These are phyloP conservation scores for Tokudaia tokunoshimensis DNA, from an alignment of 2,797 vertebrate genomes.

Conservation along the genomic window DNA sequence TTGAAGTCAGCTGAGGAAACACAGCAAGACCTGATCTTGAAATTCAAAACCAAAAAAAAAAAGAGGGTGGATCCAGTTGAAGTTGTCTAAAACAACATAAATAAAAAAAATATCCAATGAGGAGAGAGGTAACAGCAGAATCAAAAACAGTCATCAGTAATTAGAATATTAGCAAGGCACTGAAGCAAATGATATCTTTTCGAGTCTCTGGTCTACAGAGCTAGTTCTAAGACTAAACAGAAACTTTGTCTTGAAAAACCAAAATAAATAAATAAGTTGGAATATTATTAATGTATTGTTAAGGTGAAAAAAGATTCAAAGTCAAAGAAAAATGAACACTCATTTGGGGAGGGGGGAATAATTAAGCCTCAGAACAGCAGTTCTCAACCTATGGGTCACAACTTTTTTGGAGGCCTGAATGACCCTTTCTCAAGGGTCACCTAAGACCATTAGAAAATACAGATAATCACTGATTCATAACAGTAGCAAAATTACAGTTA, in stretches of 20 bases:
- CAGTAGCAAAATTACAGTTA: neutral
- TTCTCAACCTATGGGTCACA: neutral
- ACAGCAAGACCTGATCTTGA: neutral
- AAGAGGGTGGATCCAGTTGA: neutral
- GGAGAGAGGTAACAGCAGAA: neutral
- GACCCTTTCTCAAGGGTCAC: neutral
- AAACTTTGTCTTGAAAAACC: neutral
- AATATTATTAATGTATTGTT: neutral
- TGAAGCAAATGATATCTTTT: neutral
- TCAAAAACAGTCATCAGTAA: neutral
- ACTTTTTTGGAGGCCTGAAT: neutral
- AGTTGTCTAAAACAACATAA: slow-evolving; percentile 16
- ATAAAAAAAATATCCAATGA: neutral
- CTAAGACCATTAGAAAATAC: neutral
- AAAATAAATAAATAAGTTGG: neutral
- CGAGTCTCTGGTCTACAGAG: neutral
- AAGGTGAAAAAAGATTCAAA: neutral
- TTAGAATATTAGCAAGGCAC: neutral
- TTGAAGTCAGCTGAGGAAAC: neutral
- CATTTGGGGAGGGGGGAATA: no score
- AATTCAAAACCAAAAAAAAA: neutral
- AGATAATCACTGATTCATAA: neutral
- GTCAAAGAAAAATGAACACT: neutral
- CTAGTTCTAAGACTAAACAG: neutral
- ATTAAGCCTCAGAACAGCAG: neutral